Evolutionary conservation across 2,888 invertebrate species (phyloP).

Genomic region (Leptinotarsa peninsularis): DNA sequence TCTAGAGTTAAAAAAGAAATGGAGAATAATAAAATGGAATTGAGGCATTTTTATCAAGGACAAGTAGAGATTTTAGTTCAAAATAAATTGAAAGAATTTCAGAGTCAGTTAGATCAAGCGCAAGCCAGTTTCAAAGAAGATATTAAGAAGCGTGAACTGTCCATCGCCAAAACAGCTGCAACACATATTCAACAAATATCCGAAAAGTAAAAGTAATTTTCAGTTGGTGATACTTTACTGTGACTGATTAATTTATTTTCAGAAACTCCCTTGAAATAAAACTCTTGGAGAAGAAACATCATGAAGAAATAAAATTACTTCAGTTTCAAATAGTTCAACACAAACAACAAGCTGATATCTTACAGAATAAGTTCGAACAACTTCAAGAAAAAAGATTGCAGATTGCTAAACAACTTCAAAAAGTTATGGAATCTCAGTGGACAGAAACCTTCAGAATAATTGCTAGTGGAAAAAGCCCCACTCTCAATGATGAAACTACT

Average conservation of each 20-base stretch:
- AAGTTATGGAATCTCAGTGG: constrained; percentile 83
- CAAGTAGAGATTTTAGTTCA: constrained; percentile 84
- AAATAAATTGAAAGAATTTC: constrained; percentile 82
- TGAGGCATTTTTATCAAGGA: constrained; percentile 82
- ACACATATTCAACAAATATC: constrained; percentile 79
- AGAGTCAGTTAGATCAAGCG: constrained; percentile 78
- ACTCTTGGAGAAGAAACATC: constrained; percentile 82
- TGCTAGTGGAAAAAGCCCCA: constrained; percentile 63
- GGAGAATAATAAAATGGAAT: constrained; percentile 75
- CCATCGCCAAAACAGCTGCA: constrained; percentile 77
- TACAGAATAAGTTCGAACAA: constrained; percentile 71
- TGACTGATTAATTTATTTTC: constrained; percentile 44
- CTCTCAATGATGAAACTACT: constrained; percentile 37
- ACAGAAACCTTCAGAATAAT: constrained; percentile 80
- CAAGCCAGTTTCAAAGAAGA: constrained; percentile 75
- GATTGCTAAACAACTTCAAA: constrained; percentile 77
- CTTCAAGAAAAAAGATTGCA: constrained; percentile 63
- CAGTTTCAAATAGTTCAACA: constrained; percentile 78
- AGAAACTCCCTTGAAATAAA: constrained; percentile 82
- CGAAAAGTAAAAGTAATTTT: constrained; percentile 69
- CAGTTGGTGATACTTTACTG: not conserved
- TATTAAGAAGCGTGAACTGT: constrained; percentile 73
- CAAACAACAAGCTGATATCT: constrained; percentile 74
- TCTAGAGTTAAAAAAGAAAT: constrained; percentile 67
- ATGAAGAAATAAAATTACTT: constrained; percentile 81